Base-by-base conservation (phyloP, 1,140 invertebrate species). In the Ceratosolen fusciceps region DNA sequence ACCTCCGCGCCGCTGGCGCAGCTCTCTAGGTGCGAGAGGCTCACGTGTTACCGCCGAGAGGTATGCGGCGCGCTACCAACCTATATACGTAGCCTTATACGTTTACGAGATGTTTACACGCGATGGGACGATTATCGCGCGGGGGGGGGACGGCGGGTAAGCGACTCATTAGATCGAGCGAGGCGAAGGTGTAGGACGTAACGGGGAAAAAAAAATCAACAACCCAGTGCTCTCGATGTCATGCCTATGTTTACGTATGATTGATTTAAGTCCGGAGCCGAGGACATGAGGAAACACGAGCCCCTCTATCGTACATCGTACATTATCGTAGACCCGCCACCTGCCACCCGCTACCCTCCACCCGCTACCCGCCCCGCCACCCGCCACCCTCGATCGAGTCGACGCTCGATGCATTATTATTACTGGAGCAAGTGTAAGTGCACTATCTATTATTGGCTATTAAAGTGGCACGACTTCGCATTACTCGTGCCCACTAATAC, bases 41-140 rank as follows among this genome's bases (percentile, higher is more conserved):
- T 10, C 19, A 26, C 43, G 16, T 24, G 37, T 68, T 39, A 43
- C 24, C n/a, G n/a, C n/a, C n/a, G n/a, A 56, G 16, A 24, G 16
- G 43, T 47, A 68, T 29, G 67, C 39, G 14, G 31, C 31, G 34
- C 34, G n/a, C 21, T 10, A 65, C 34, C n/a, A n/a, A n/a, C n/a
- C n/a, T n/a, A n/a, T n/a, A 12, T n/a, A 29, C 26, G 10, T 29
- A 60, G 56, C 26, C 3, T 4, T 16, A 12, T 24, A 24, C 12
- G 31, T 43, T 49, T 26, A 37, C 10, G 37, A 26, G n/a, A 31
- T 74, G 72, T 74, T 74, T 74, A 74, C 72, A 74, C 56, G 43
- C 67, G 67, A 70, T 49, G 43, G 37, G 39, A 70, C 12, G 37
- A 70, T 70, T 70, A 19, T 29, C 43, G 39, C 29, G 19, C 21